Percentiles rank a stretch among this genome's conserved stretches.
Evolutionary conservation across 2,888 invertebrate genomes (phyloP).

Genomic region (Caenorhabditis imperialis): DNA sequence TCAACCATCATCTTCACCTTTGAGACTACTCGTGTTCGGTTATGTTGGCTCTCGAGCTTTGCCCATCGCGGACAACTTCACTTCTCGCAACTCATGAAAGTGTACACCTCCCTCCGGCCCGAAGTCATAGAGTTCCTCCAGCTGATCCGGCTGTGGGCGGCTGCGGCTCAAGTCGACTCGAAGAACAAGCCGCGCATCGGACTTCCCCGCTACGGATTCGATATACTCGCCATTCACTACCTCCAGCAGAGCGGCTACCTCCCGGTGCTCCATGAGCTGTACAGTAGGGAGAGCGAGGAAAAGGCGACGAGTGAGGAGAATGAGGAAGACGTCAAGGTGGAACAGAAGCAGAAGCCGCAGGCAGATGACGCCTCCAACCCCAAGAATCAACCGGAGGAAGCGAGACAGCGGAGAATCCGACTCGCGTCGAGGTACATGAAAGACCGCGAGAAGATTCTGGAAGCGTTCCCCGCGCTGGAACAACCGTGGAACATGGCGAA

Average conservation of each 20-base stretch:
- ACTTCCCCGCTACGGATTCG: constrained; percentile 80
- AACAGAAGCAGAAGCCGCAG: background rate
- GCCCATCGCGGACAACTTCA: constrained; percentile 4
- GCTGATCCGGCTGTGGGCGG: constrained; percentile 79
- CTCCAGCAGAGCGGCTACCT: constrained; percentile 80
- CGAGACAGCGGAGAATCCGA: constrained; percentile 23
- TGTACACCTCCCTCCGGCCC: constrained; percentile 25
- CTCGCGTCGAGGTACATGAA: constrained; percentile 23
- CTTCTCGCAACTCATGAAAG: constrained; percentile 28
- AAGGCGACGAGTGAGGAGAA: background rate
- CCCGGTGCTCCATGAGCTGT: constrained; percentile 80
- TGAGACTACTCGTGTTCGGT: constrained; percentile 13
- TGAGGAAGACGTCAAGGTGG: background rate
- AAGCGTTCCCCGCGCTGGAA: constrained; percentile 10
- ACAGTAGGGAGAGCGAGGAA: background rate
- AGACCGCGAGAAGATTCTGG: constrained; percentile 17
- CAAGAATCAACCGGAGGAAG: constrained; percentile 18
- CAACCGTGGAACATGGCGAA: constrained; percentile 33
- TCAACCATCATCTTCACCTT: constrained; percentile 18
- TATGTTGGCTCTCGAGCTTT: constrained; percentile 20
- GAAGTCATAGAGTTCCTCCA: constrained; percentile 74
- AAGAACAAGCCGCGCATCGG: constrained; percentile 80
- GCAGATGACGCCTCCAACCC: background rate
- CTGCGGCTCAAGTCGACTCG: constrained; percentile 66
- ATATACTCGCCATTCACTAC: constrained; percentile 81